Percentiles rank a stretch among this genome's conserved stretches.
Conservation (phyloP, 2,888 invertebrate genomes). For the Drosophila barbarae region DNA sequence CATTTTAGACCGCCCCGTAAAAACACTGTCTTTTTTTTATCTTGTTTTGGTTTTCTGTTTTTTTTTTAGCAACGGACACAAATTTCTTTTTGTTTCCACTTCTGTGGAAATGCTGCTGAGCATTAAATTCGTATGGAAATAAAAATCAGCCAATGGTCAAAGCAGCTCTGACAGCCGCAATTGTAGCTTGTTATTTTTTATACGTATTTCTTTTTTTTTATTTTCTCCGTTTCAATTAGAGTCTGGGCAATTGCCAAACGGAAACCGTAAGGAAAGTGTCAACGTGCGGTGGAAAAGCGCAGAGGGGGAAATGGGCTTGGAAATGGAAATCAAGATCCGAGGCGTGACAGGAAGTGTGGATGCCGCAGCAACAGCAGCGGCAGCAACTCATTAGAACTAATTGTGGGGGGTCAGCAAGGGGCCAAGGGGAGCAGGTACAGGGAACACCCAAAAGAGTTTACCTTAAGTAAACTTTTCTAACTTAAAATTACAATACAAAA, state of each 20-base stretch:
- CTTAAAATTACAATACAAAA: too few relatives aligned
- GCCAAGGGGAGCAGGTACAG: neutral
- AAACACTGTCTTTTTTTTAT: neutral
- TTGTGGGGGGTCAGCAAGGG: slow-evolving; percentile 49
- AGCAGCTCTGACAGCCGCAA: slow-evolving; percentile 41
- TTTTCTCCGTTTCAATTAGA: slow-evolving; percentile 41
- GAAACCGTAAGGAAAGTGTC: slow-evolving; percentile 45
- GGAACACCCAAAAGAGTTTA: neutral
- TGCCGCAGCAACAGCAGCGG: slow-evolving; percentile 28
- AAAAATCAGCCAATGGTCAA: slow-evolving; percentile 56
- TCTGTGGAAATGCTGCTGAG: slow-evolving; percentile 55
- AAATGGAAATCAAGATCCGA: slow-evolving; percentile 25
- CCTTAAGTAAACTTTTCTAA: too few relatives aligned
- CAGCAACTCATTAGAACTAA: slow-evolving; percentile 68
- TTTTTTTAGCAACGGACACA: slow-evolving; percentile 22
- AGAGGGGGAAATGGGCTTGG: neutral
- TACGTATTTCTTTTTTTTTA: neutral
- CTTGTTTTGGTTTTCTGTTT: slow-evolving; percentile 31
- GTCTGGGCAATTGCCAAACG: slow-evolving; percentile 43
- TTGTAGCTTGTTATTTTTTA: slow-evolving; percentile 18
- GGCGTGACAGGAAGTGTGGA: slow-evolving; percentile 64
- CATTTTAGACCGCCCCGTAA: slow-evolving; percentile 30
- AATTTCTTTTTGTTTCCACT: slow-evolving; percentile 47
- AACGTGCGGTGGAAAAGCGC: slow-evolving; percentile 20
- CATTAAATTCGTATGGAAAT: slow-evolving; percentile 42